phyloP scores from a whole-genome alignment of 2,113 vertebrate species.

The Thalassarche chlororhynchos region DNA sequence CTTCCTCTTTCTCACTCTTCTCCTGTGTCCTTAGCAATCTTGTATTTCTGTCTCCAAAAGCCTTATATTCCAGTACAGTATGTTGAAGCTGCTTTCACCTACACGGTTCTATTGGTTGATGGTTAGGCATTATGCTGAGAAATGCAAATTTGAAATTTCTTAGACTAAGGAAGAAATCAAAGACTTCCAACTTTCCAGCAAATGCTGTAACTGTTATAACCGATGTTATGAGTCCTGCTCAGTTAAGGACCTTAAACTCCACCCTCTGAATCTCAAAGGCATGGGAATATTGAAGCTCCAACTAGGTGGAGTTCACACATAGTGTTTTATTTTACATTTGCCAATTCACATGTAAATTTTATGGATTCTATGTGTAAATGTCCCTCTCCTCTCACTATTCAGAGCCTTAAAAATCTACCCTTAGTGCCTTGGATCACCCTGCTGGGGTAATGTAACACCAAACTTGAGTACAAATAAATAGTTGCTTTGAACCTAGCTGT shows the following conservation, averaged over 20 bases:
- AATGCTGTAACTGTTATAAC: background rate
- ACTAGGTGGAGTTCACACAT: background rate
- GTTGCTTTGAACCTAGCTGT: background rate
- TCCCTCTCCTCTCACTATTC: background rate
- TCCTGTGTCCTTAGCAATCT: background rate
- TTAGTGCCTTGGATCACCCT: background rate
- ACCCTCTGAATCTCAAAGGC: background rate
- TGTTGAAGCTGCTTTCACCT: background rate
- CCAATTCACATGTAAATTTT: slow-evolving; percentile 11
- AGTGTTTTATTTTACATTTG: background rate
- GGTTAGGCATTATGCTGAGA: background rate
- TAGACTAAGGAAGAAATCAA: background rate
- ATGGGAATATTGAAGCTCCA: background rate
- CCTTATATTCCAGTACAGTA: background rate
- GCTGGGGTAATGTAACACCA: background rate
- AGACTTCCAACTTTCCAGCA: background rate
- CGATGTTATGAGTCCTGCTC: background rate
- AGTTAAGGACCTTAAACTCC: background rate
- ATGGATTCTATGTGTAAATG: background rate
- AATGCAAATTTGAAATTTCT: background rate
- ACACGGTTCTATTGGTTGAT: background rate
- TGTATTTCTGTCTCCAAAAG: background rate
- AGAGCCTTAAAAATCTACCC: background rate
- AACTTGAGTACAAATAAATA: background rate
- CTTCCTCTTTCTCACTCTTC: background rate